phyloP scores from a whole-genome alignment of 2,113 vertebrate species.

The Heliornis fulica region DNA sequence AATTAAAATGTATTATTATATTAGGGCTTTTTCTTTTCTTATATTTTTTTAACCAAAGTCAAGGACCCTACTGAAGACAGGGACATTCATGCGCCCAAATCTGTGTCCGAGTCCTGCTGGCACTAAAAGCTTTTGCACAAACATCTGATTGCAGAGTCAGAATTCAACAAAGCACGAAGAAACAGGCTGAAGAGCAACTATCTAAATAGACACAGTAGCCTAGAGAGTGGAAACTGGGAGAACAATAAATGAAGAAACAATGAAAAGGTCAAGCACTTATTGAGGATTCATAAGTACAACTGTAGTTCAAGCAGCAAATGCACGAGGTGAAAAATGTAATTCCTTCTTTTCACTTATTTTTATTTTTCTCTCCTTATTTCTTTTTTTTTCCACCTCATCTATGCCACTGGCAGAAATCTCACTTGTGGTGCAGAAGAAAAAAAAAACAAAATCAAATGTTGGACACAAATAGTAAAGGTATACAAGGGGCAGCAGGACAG shows the following conservation, averaged over 20 bases:
- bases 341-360: not conserved
- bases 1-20: not conserved
- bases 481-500: rapidly evolving
- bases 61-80: not conserved
- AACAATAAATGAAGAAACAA: conserved; percentile 40
- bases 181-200: not conserved
- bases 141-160: not conserved
- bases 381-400: not conserved
- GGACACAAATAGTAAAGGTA: not conserved
- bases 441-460: too few species aligned
- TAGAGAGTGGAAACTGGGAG: not conserved
- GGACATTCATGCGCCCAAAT: not conserved
- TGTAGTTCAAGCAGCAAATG: not conserved
- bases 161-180: conserved; percentile 5
- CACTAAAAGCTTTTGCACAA: not conserved
- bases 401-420: not conserved
- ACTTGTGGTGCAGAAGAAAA: not conserved
- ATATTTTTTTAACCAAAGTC: not conserved
- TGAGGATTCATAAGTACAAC: not conserved
- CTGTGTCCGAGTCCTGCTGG: not conserved
- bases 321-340: not conserved
- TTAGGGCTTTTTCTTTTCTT: not conserved
- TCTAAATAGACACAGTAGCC: not conserved
- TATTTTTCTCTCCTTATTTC: not conserved
- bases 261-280: not conserved